Percentiles rank a stretch among this genome's conserved stretches.
phyloP scores from a whole-genome alignment of 1,140 invertebrate species.

The Cataglyphis hispanica region DNA sequence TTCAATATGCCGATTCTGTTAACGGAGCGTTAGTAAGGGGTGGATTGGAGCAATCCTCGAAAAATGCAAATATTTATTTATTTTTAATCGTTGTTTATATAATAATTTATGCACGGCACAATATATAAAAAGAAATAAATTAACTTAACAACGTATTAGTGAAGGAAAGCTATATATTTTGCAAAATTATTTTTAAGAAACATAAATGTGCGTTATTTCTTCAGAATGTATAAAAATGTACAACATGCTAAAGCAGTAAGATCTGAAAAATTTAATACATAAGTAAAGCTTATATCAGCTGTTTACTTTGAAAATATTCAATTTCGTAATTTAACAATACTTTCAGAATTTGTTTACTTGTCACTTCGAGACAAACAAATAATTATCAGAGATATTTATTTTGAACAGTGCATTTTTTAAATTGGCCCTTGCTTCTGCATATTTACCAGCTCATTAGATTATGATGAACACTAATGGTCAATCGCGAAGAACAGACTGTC shows the following conservation, averaged over 20 bases:
- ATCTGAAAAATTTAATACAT: too few species aligned
- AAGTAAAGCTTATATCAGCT: too few species aligned
- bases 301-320: too few species aligned
- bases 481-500: neutral
- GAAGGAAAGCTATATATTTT: neutral
- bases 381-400: neutral
- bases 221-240: too few species aligned
- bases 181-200: neutral
- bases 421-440: neutral
- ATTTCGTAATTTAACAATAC: neutral
- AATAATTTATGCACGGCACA: slow-evolving; percentile 30
- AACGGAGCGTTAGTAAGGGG: neutral
- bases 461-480: neutral
- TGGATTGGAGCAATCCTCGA: neutral
- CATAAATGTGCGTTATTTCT: too few species aligned
- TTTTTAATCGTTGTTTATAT: slow-evolving; percentile 27
- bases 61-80: neutral
- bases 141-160: neutral
- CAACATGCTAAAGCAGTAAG: too few species aligned
- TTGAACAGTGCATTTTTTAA: too few species aligned
- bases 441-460: neutral
- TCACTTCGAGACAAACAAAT: neutral
- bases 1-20: slow-evolving; percentile 29
- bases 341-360: neutral
- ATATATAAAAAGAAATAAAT: neutral